Evolutionary conservation across 2,113 vertebrate genomes (phyloP), one percentile per base, ranked within the genome.

Genomic region (Xenopus laevis): DNA sequence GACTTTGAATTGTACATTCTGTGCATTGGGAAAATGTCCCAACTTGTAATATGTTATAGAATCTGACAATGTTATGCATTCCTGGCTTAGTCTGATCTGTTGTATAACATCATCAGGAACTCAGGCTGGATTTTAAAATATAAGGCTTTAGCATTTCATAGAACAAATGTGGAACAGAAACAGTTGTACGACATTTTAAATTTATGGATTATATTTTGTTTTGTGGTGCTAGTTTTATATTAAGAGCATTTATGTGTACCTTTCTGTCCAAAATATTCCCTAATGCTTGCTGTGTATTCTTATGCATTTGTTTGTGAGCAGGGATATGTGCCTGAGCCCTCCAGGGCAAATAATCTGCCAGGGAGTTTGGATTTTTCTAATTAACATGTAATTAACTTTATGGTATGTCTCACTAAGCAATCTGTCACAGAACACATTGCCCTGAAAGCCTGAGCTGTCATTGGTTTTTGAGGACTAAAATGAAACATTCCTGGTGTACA

Each of bases 351-450:
- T 55, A 55, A 55, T 55, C 15, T 55, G 53, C 53, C 17, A 55
- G 53, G 53, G 17, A 55, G 53, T 55, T 55, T 16, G 53, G 15
- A 55, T 55, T 55, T 55, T 16, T 55, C 53, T 55, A 55, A 55
- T 55, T 55, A 55, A 16, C 15, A 55, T 55, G 53, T 55, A 55
- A 55, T 55, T 55, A 55, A 55, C 53, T 55, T 55, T 55, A 55
- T 16, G 8, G 53, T n/a, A n/a, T 55, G 53, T n/a, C 16, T 55
- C 53, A 55, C 53, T 55, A 55, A 55, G 17, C 53, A 55, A 55
- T 55, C 53, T 55, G 53, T 55, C 53, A 55, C 53, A n/a, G 15
- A n/a, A 55, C 16, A 16, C 9, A 55, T 55, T 55, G 53, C 53
- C 53, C 53, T 55, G 53, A 55, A 55, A 55, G 15, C 53, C 17